Base-by-base conservation (phyloP, 1,140 invertebrate species). In the Bombus confusus region DNA sequence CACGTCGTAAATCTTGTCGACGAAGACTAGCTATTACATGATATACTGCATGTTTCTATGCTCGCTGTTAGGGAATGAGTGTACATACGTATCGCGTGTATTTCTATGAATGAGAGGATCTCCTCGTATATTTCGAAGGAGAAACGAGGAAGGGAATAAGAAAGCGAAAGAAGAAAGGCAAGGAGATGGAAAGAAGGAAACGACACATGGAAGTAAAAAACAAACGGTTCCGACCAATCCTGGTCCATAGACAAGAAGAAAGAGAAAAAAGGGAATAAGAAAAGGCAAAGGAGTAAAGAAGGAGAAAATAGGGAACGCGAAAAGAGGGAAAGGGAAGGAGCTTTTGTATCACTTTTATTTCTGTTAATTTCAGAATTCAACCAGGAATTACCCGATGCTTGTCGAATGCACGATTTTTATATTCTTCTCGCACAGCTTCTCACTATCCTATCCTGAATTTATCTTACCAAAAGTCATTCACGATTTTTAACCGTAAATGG, bases 171-270 rank as follows among this genome's bases (percentile, higher is more conserved):
- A 28, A 12, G 12, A 28, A 28, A 12, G 10, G 3, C 9, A 28
- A n/a, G 18, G 28, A 4, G 10, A 12, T 28, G 25, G 9, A 9
- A 59, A 28, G 10, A 59, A 59, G 25, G 25, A 28, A 59, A 59
- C 47, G 18, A 52, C 18, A 18, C 47, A 52, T 2, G 18, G 0
- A 52, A 22, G 18, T 52, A 22, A 8, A 0, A 22, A 22, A 2
- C 18, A 52, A 22, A 22, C 8, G 1, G 0, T 52, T 52, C 0
- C 5, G 18, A 22, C 47, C 18, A 22, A 52, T 52, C 0, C 18
- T 18, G 47, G 47, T 8, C 18, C 18, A 52, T 22, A 52, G 6
- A 8, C 1, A 22, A 2, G 18, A 8, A 52, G 47, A 31, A 12
- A 25, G 22, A 37, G n/a, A 52, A 22, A 22, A 15, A 80, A 3